Evolutionary conservation across 2,888 invertebrate genomes (phyloP), one percentile per base, ranked within the genome.

Genomic region (Odontomyia ornata): DNA sequence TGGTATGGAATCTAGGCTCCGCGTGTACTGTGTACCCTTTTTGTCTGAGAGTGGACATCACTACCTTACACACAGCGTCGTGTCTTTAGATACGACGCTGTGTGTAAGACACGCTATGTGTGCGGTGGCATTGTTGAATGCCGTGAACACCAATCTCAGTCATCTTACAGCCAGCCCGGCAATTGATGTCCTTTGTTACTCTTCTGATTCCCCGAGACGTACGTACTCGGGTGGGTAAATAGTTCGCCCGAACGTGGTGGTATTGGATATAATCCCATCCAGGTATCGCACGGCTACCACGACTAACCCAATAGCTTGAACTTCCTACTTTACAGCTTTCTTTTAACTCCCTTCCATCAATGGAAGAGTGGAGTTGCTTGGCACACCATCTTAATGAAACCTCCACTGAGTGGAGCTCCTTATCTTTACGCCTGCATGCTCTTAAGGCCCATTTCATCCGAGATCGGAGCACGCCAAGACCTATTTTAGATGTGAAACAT

Each of bases 91-190:
- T 9, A 36, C 28, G 28, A 65, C n/a, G 1, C 65, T 11, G 2
- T n/a, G n/a, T n/a, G n/a, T n/a, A n/a, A n/a, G n/a, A n/a, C n/a
- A 11, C 36, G 15, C 65, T 30, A 30, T 65, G 30, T n/a, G 28
- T 65, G n/a, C 65, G 28, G 65, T 27, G 27, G 65, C 65, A 65
- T 27, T 30, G 30, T 18, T 65, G 65, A 11, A 65, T 15, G 28
- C 27, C 25, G n/a, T 65, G 65, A n/a, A 15, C 36, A 28, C 21
- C 21, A 21, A 30, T 65, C 25, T 65, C 30, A 30, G 36, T 28
- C 2, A 23, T 30, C 9, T 11, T 15, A 30, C 65, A 65, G 15
- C 65, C 65, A 23, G 65, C 65, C 18, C 30, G 65, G 23, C 28
- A 65, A 3, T 27, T 65, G 7, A 28, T 65, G n/a, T 65, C 30